phyloP scores from a whole-genome alignment of 2,888 invertebrate genomes.

The Baronia brevicornis region DNA sequence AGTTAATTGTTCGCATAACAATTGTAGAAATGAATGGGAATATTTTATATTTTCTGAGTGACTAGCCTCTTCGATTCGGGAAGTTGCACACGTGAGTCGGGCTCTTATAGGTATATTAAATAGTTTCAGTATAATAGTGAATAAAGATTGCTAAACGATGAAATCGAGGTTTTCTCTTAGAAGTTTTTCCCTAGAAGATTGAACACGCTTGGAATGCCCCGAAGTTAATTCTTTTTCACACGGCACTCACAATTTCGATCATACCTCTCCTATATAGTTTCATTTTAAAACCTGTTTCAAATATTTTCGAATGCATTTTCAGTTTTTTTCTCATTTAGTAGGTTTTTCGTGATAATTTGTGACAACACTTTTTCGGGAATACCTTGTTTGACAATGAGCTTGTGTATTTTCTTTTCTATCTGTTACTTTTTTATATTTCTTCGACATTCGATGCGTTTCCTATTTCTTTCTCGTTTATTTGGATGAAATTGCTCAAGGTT shows the following conservation, averaged over 20 bases:
- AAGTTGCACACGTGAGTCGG: too few relatives aligned
- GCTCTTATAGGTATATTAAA: conserved; percentile 1
- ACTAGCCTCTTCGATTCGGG: too few relatives aligned
- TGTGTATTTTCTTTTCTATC: conserved; percentile 4
- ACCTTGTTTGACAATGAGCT: conserved; percentile 36
- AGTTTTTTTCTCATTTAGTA: conserved; percentile 24
- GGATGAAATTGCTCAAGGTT: conserved; percentile 65
- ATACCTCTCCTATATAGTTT: conserved; percentile 15
- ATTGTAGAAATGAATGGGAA: too few relatives aligned
- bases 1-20: too few relatives aligned
- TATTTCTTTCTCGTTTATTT: conserved; percentile 46
- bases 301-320: conserved; percentile 28
- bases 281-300: too few relatives aligned
- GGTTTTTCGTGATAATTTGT: conserved; percentile 32
- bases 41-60: too few relatives aligned
- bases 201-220: conserved; percentile 47
- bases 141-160: conserved; percentile 17
- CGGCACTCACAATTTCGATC: conserved; percentile 21
- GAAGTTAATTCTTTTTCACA: conserved; percentile 22
- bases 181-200: conserved; percentile 24
- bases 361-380: conserved; percentile 35
- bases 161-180: conserved; percentile 28
- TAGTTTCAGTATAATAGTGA: conserved; percentile 6
- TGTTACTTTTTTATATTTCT: conserved; percentile 20
- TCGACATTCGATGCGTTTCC: conserved; percentile 22